Base-by-base conservation (phyloP, 2,797 vertebrate genomes). In the Sebastes alutus region DNA sequence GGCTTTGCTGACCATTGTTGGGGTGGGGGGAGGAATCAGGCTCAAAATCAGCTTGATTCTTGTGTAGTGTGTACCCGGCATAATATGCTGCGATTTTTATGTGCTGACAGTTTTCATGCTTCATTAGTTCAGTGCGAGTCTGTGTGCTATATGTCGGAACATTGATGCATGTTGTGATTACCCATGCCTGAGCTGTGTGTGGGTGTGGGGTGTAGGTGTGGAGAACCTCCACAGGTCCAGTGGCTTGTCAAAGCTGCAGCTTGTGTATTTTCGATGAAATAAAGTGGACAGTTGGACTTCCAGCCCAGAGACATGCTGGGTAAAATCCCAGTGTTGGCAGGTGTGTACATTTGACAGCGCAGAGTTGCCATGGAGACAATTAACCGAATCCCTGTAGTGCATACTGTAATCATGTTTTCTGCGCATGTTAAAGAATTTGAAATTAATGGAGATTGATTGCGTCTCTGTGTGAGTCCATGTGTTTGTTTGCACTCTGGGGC, bases 271-370 rank as follows among this genome's bases (percentile, higher is more conserved):
- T 77, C 27, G 7, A 81, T 49, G 16, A 84, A 84, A 61, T 64
- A 72, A 84, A 84, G 71, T 81, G 56, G 83, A 89, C 87, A 85
- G 89, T 85, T 89, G 74, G 78, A 82, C 65, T 76, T 85, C 70
- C 61, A 68, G 52, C 77, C 84, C 78, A 58, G 81, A 72, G 64
- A 80, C 74, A 85, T 81, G 82, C 78, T 88, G 72, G 80, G 81
- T 77, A 69, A 70, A 75, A 71, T 83, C 79, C 30, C 29, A n/a
- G 60, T 29, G 42, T 76, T 76, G 87, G 67, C 80, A 87, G 82
- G 67, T 87, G 78, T 81, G 56, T 79, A 76, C 29, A 75, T 66
- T 68, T 84, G 71, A 75, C 68, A 69, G 70, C 13, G 25, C 14
- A 35, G 64, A 58, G 82, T 89, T 89, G 71, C 81, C 71, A 87